These are phyloP conservation scores for Noctua janthina DNA, from an alignment of 2,888 invertebrate species.

Conservation along the genomic window DNA sequence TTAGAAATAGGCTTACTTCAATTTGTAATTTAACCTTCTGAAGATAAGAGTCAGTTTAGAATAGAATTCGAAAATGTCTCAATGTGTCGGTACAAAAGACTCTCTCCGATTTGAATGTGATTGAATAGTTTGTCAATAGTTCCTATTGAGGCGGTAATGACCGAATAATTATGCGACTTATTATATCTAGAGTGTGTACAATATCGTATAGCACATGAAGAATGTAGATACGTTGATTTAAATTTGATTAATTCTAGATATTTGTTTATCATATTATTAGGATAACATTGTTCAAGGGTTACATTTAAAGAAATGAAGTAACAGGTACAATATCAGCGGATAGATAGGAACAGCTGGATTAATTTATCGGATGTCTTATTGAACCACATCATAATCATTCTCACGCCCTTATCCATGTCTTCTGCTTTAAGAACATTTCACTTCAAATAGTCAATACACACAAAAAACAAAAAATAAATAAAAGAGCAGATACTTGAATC, in stretches of 20 bases:
- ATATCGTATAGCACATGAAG: not conserved
- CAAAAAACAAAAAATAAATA: not conserved
- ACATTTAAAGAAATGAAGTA: not conserved
- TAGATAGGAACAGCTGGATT: not conserved
- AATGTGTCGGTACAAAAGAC: slow-evolving; percentile 78
- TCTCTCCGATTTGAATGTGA: slow-evolving; percentile 81
- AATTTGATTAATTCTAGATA: not conserved
- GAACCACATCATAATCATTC: not conserved
- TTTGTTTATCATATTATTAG: not conserved
- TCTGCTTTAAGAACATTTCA: not conserved
- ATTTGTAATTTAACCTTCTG: slow-evolving; percentile 61
- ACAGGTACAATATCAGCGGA: not conserved
- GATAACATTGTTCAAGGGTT: too few relatives aligned
- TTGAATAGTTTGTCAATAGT: slow-evolving; percentile 70
- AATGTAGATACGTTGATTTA: not conserved
- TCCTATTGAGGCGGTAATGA: slow-evolving; percentile 50
- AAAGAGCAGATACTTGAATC: not conserved
- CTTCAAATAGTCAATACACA: not conserved
- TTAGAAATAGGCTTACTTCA: slow-evolving; percentile 13
- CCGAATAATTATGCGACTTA: slow-evolving; percentile 38
- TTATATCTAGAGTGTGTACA: slow-evolving; percentile 23
- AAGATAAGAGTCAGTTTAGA: slow-evolving; percentile 58
- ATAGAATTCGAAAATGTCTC: slow-evolving; percentile 38
- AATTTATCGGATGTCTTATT: not conserved
- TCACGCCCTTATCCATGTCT: not conserved